Evolutionary conservation across 2,113 vertebrate species (phyloP), one percentile per base, ranked within the genome.

Genomic region (Periophthalmus modestus): DNA sequence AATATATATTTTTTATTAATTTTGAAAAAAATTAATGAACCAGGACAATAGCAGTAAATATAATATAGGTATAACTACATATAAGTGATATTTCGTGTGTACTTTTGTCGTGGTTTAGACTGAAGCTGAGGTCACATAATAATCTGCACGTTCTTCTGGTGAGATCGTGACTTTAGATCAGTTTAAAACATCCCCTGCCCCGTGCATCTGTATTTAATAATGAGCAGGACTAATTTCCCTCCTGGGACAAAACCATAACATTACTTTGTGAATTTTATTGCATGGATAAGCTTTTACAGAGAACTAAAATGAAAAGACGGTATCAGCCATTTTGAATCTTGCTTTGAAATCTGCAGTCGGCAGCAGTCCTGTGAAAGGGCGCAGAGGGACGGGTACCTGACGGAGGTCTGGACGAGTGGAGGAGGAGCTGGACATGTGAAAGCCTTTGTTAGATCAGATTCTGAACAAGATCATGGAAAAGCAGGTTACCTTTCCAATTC

Each of bases 301-400:
- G 57, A 57, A 52, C 61, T 52, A 58, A 66, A 74, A 82, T 63
- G 59, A 68, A 43, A 77, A 52, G 74, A 65, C 33, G 15, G 67
- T 66, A 47, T 74, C 68, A 23, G 28, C 62, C 69, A 47, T 57
- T 80, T 21, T 77, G 65, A 78, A 46, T 76, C 71, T 77, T 54
- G 21, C 72, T 80, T 75, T 90, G 75, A 87, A 85, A 86, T 85
- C 71, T 80, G 74, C 74, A 71, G 76, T 10, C 10, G 11, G 12
- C 57, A n/a, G 47, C 57, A 28, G 0, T 28, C 24, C 12, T 48
- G 55, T 81, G 78, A 46, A 46, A 55, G 67, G 79, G 74, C 85
- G 81, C 75, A 11, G 57, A 71, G 71, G 81, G 61, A 74, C 81
- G 80, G 2, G 48, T 50, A 48, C 47, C 46, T 48, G 47, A 48